Base-by-base conservation (phyloP, 2,797 vertebrate genomes). In the Amazona ochrocephala region DNA sequence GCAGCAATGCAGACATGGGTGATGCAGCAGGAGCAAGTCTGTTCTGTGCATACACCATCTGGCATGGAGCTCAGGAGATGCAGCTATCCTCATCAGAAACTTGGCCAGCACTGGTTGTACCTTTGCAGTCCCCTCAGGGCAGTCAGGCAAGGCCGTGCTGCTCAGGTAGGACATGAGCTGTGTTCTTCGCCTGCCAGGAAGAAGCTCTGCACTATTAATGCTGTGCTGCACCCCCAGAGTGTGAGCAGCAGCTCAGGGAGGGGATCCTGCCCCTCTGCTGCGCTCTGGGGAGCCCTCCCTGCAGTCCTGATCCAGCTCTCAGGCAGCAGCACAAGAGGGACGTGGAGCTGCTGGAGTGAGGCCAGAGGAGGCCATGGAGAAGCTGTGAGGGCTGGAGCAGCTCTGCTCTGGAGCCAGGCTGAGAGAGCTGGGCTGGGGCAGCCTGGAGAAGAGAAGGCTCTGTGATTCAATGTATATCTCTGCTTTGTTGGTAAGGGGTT, bases 271-370 rank as follows among this genome's bases (percentile, higher is more conserved):
- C n/a, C 56, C 3, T 58, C 1, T 58, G n/a, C 56, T 58, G 56
- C 0, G 9, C 56, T 58, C 21, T 58, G 21, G 22, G n/a, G 21
- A 58, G n/a, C 54, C 32, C 6, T 10, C 54, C 20, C 6, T n/a
- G 32, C 54, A 56, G 54, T 0, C 21, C 54, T 56, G 54, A 56
- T 56, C 54, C 32, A n/a, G 54, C 32, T n/a, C 13, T 56, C 13
- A 21, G 54, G 54, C 53, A n/a, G 9, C 54, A 56, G 20, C 32
- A n/a, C 54, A 56, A 32, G 54, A 14, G 54, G 54, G 32, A n/a
- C 1, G 1, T n/a, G 54, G 54, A 56, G 54, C 4, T 56, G 54
- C 1, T 56, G 53, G 4, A 56, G 53, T 0, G 5, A 54, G 8
- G 0, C 3, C 54, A n/a, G 54, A 56, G 32, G 54, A 56, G 54